A percentile compares a stretch with the other conserved stretches of the same genome.
Evolutionary conservation across 64 coral and sea anemone species (phyloP).

Genomic region (Dendrophyllia cribrosa): DNA sequence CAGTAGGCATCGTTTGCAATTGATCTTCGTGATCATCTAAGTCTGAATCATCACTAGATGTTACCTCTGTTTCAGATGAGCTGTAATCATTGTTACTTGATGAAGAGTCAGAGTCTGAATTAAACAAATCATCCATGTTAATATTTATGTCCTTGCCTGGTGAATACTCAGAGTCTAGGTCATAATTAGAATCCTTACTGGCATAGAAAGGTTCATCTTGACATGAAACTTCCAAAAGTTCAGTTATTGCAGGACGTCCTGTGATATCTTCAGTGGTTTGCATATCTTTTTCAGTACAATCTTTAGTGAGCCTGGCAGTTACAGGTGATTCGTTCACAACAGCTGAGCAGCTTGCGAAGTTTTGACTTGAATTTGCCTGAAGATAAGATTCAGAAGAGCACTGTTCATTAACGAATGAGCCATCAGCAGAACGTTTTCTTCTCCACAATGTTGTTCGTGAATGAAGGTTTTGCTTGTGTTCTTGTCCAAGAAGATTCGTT

Average conservation of each 20-base stretch:
- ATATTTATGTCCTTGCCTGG: neutral
- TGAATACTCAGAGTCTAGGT: neutral
- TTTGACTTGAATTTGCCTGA: neutral
- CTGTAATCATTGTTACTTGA: conserved; percentile 20
- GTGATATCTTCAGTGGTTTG: neutral
- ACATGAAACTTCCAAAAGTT: neutral
- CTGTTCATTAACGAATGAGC: neutral
- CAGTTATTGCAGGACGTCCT: neutral
- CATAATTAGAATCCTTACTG: neutral
- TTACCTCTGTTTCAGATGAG: neutral
- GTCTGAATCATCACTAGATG: conserved; percentile 20
- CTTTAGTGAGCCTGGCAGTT: neutral
- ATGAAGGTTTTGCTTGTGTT: neutral
- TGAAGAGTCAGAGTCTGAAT: conserved; percentile 33
- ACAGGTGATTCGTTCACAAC: neutral
- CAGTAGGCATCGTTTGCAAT: neutral
- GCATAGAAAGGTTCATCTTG: neutral
- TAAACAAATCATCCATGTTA: neutral
- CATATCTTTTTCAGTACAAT: neutral
- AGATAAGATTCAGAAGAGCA: neutral
- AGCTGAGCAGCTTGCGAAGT: neutral
- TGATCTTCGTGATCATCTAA: neutral
- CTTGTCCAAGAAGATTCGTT: conserved; percentile 1
- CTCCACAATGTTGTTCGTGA: conserved; percentile 34
- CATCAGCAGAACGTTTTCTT: conserved; percentile 28